Evolutionary conservation across 2,888 invertebrate genomes (phyloP).

Genomic region (Unio pictorum): DNA sequence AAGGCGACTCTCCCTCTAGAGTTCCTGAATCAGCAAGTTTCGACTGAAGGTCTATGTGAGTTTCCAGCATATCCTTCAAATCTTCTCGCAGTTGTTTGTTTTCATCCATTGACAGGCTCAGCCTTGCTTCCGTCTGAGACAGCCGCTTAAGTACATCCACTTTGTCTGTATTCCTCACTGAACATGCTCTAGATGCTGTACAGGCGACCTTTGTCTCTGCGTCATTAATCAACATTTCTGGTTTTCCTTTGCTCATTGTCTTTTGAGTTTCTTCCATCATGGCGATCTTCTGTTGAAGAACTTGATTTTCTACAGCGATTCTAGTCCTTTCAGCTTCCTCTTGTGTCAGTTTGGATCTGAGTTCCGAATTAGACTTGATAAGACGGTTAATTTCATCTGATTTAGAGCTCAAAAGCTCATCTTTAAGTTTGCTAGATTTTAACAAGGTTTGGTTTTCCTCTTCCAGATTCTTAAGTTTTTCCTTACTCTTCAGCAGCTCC

Average conservation of each 20-base stretch:
- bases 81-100: conserved; percentile 30
- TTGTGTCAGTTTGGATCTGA: conserved; percentile 20
- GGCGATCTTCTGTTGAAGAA: conserved; percentile 29
- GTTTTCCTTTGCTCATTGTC: conserved; percentile 32
- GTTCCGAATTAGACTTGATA: conserved; percentile 13
- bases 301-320: conserved; percentile 26
- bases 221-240: conserved; percentile 35
- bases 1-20: too few relatives aligned
- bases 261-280: conserved; percentile 37
- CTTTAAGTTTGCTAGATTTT: conserved; percentile 14
- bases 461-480: conserved; percentile 12
- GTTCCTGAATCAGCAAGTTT: conserved; percentile 5
- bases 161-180: too few relatives aligned
- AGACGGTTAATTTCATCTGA: conserved; percentile 23
- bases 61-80: conserved; percentile 31
- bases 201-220: conserved; percentile 8
- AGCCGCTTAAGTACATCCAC: conserved; percentile 6
- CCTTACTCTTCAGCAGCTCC: not conserved
- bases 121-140: conserved; percentile 24
- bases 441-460: conserved; percentile 22
- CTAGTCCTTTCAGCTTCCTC: conserved; percentile 26
- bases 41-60: conserved; percentile 32
- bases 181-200: too few relatives aligned
- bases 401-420: conserved; percentile 12
- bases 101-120: conserved; percentile 32